Evolutionary conservation across 1,140 invertebrate genomes (phyloP).

Genomic region (Bombus pyrosoma): DNA sequence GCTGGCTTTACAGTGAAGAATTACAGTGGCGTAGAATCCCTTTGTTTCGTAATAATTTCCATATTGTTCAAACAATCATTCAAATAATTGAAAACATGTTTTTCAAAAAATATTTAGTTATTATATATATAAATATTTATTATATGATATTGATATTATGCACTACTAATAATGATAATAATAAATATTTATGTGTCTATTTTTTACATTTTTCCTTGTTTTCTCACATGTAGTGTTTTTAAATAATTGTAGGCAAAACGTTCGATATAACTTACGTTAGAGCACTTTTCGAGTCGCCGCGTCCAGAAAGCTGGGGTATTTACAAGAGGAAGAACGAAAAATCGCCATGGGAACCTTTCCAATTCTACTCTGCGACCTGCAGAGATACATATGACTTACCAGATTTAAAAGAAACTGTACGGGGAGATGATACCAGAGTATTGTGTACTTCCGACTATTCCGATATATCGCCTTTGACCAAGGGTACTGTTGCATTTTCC

Average conservation of each 20-base stretch:
- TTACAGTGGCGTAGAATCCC: constrained; percentile 13
- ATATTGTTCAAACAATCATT: neutral
- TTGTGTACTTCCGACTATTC: constrained; percentile 98
- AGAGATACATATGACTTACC: constrained; percentile 93
- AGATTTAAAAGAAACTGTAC: constrained; percentile 87
- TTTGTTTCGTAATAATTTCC: neutral
- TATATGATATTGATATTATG: neutral
- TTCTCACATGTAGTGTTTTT: neutral
- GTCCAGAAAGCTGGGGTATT: constrained; percentile 98
- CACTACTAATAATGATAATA: neutral
- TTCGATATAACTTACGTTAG: constrained; percentile 99
- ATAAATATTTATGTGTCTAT: neutral
- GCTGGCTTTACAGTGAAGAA: constrained; percentile 31
- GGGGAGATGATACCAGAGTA: constrained; percentile 90
- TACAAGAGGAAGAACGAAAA: constrained; percentile 93
- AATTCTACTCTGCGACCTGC: constrained; percentile 97
- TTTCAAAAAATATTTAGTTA: too few species aligned
- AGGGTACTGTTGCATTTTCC: constrained; percentile 98
- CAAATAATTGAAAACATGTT: too few species aligned
- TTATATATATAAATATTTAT: too few species aligned
- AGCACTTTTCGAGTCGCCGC: constrained; percentile 95
- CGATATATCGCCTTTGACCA: constrained; percentile 97
- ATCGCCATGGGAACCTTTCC: constrained; percentile 96
- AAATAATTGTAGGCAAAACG: constrained; percentile 89
- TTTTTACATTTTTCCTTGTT: neutral